These are phyloP conservation scores for Cylloceria caligata DNA, from an alignment of 2,888 invertebrate genomes.

Conservation along the genomic window DNA sequence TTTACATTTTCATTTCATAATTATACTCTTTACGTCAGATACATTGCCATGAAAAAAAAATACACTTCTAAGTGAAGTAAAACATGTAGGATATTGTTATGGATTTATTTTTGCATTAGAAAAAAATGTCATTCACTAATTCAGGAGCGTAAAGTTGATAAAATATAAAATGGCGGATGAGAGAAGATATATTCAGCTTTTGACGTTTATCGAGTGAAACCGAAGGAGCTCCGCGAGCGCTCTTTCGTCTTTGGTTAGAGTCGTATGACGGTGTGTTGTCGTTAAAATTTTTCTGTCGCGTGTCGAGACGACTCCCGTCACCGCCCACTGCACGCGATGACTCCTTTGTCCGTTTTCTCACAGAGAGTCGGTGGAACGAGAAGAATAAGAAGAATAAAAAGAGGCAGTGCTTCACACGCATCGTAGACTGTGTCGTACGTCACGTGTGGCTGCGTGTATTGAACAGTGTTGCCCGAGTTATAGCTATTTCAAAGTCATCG, in stretches of 20 bases:
- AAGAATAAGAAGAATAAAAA: slow-evolving; percentile 19
- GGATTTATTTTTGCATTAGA: not conserved
- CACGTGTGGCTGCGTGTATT: slow-evolving; percentile 40
- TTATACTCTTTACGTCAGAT: too few species aligned
- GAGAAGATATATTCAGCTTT: not conserved
- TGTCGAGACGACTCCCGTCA: slow-evolving; percentile 64
- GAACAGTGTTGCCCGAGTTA: slow-evolving; percentile 42
- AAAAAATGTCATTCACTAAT: not conserved
- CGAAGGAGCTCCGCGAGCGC: not conserved
- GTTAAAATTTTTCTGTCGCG: slow-evolving; percentile 71
- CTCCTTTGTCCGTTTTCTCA: slow-evolving; percentile 67
- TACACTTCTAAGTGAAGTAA: not conserved
- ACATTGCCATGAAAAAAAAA: slow-evolving; percentile 4
- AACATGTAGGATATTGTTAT: not conserved
- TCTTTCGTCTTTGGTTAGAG: not conserved
- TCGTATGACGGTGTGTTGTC: slow-evolving; percentile 37
- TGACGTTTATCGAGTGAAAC: slow-evolving; percentile 28
- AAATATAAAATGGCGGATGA: not conserved
- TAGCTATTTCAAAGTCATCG: slow-evolving; percentile 58
- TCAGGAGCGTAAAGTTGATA: not conserved
- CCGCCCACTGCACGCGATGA: slow-evolving; percentile 66
- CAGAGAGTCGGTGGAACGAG: slow-evolving; percentile 39
- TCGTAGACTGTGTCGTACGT: slow-evolving; percentile 33
- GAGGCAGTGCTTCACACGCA: slow-evolving; percentile 20
- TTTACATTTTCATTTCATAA: too few species aligned